Evolutionary conservation across 2,888 invertebrate genomes (phyloP).

Genomic region (Drosophila recens): DNA sequence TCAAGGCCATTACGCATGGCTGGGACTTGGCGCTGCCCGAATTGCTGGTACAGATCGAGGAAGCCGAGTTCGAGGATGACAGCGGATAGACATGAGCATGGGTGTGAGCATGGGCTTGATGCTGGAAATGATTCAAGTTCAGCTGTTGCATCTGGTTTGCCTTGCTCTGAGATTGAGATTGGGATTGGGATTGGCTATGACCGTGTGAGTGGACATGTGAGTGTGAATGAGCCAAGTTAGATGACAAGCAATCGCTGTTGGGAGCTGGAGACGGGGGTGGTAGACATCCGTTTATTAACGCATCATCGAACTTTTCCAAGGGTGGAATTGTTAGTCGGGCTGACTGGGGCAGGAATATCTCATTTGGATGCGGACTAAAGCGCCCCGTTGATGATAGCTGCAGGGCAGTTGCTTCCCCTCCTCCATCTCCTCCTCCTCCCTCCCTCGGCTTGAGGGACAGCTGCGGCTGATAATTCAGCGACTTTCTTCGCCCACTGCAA

Average conservation of each 20-base stretch:
- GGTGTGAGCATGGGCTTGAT: slow-evolving; percentile 36
- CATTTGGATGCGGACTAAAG: slow-evolving; percentile 76
- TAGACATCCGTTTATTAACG: slow-evolving; percentile 75
- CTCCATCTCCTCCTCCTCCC: slow-evolving; percentile 35
- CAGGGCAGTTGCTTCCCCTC: not conserved
- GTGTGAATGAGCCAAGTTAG: slow-evolving; percentile 56
- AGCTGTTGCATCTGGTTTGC: slow-evolving; percentile 39
- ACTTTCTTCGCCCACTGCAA: slow-evolving; percentile 70
- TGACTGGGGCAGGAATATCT: slow-evolving; percentile 61
- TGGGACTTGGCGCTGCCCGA: slow-evolving; percentile 41
- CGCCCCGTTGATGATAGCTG: slow-evolving; percentile 64
- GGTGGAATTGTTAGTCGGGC: slow-evolving; percentile 64
- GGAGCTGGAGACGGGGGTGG: slow-evolving; percentile 85
- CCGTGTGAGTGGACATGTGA: not conserved
- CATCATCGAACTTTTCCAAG: slow-evolving; percentile 80
- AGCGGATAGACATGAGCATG: slow-evolving; percentile 36
- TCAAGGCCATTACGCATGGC: slow-evolving; percentile 11
- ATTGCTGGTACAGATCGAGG: slow-evolving; percentile 50
- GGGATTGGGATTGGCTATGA: slow-evolving; percentile 9
- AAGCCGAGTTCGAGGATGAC: slow-evolving; percentile 50
- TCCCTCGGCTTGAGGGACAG: slow-evolving; percentile 56
- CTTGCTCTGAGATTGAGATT: slow-evolving; percentile 32
- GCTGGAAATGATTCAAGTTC: slow-evolving; percentile 48
- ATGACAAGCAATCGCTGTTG: slow-evolving; percentile 83
- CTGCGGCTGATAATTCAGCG: slow-evolving; percentile 80